phyloP scores from a whole-genome alignment of 1,140 invertebrate genomes.

The Drosophila burlai region DNA sequence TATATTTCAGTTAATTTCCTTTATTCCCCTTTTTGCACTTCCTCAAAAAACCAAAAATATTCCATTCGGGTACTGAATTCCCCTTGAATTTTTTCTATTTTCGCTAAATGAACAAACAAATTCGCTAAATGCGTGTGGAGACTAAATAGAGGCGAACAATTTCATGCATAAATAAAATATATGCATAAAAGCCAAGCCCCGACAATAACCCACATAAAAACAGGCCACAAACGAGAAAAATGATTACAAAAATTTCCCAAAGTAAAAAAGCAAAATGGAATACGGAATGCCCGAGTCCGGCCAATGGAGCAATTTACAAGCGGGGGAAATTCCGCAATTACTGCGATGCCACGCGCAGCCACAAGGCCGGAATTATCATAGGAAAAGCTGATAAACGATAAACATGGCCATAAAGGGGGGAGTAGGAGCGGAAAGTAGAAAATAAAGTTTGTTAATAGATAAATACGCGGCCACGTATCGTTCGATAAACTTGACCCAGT shows the following conservation, averaged over 20 bases:
- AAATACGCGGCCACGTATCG: conserved; percentile 20
- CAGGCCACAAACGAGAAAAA: conserved; percentile 46
- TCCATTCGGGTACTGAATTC: conserved; percentile 9
- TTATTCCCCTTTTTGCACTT: not conserved
- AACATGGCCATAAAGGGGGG: conserved; percentile 29
- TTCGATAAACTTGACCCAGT: conserved; percentile 77
- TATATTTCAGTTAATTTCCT: conserved; percentile 8
- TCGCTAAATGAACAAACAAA: conserved; percentile 14
- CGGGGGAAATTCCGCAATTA: conserved; percentile 66
- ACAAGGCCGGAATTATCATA: conserved; percentile 58
- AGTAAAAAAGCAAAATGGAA: conserved; percentile 41
- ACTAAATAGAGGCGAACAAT: conserved; percentile 21
- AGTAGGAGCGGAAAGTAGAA: not conserved
- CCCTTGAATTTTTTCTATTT: conserved; percentile 11
- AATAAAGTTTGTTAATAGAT: conserved; percentile 51
- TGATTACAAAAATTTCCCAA: conserved; percentile 64
- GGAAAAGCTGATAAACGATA: conserved; percentile 45
- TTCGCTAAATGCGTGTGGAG: conserved; percentile 21
- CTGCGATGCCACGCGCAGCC: conserved; percentile 55
- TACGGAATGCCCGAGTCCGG: conserved; percentile 21
- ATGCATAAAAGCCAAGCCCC: conserved; percentile 48
- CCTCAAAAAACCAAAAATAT: conserved; percentile 1
- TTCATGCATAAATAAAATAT: conserved; percentile 46
- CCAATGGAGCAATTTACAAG: conserved; percentile 59
- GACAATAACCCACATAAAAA: conserved; percentile 56